Base-by-base conservation (phyloP, 2,888 invertebrate genomes). In the Syrista parreyssii region DNA sequence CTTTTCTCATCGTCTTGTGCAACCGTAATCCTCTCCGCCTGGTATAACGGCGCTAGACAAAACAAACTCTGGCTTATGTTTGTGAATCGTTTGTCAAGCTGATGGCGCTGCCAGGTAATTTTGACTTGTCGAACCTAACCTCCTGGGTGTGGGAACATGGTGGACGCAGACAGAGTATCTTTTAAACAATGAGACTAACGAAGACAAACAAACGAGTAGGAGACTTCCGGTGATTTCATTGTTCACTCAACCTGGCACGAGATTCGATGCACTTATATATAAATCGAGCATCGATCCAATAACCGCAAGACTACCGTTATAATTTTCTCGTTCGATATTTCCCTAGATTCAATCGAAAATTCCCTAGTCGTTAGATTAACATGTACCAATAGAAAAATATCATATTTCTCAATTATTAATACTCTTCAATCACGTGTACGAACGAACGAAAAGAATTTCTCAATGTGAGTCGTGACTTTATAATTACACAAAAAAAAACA, bases 41-140 rank as follows among this genome's bases (percentile, higher is more conserved):
- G 71, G 71, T 3, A 71, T 32, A 71, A 30, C 71, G 3, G 3
- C 71, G 71, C 71, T 31, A 33, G 71, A 71, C 31, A 71, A 71
- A 71, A 71, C n/a, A 71, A 71, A 71, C 71, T 23, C 71, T 1
- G 71, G 71, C 31, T 32, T 71, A 71, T 71, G 32, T 71, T 71
- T 71, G 12, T 3, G 71, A 33, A 71, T 31, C 71, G 31, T 71
- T 30, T 71, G 23, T 55, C 55, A 55, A 55, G 23, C 55, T 55
- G 23, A 55, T 9, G 55, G 9, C 55, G 55, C 23, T 55, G 55
- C 55, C 55, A 55, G 55, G 55, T 55, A 23, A 55, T 55, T 55
- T 23, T 55, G 55, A 55, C 55, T 55, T 55, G 55, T 23, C 15
- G 55, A 55, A 55, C 55, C 55, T 2, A 55, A 55, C 55, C 55